Evolutionary conservation across 2,888 invertebrate genomes (phyloP).

Genomic region (Mythimna ferrago): DNA sequence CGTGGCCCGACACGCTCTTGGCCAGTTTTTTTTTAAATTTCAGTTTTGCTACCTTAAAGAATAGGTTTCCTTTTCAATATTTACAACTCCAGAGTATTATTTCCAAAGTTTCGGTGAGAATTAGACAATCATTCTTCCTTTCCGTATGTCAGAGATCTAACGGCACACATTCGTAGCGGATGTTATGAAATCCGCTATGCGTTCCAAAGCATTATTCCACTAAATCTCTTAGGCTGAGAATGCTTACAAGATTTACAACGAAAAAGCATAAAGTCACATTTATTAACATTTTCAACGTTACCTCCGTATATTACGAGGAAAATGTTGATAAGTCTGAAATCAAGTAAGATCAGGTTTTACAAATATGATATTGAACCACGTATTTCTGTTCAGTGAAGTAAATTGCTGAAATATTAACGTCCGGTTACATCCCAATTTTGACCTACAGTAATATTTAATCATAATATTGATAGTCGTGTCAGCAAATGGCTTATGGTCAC

Average conservation of each 20-base stretch:
- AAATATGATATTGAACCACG: not conserved
- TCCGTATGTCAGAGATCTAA: constrained; percentile 36
- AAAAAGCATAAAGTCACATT: constrained; percentile 26
- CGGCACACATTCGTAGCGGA: constrained; percentile 26
- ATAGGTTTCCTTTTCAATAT: no score
- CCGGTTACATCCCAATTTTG: not conserved
- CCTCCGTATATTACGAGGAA: constrained; percentile 7
- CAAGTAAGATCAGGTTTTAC: not conserved
- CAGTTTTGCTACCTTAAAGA: no score
- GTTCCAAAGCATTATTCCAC: constrained; percentile 48
- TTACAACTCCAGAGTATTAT: no score
- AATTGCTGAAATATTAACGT: not conserved
- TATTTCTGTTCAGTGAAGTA: not conserved
- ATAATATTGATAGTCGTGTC: no score
- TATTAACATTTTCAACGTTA: constrained; percentile 24
- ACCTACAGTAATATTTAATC: not conserved
- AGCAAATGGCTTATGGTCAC: no score
- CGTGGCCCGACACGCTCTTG: no score
- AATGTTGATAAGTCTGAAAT: constrained; percentile 2
- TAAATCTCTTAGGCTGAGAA: constrained; percentile 42
- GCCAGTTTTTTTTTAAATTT: no score
- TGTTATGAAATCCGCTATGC: constrained; percentile 43
- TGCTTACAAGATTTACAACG: constrained; percentile 33
- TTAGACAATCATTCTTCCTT: not conserved
- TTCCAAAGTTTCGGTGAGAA: no score